These are phyloP conservation scores for Oryzias sinensis DNA, from an alignment of 2,797 vertebrate genomes.

Conservation along the genomic window DNA sequence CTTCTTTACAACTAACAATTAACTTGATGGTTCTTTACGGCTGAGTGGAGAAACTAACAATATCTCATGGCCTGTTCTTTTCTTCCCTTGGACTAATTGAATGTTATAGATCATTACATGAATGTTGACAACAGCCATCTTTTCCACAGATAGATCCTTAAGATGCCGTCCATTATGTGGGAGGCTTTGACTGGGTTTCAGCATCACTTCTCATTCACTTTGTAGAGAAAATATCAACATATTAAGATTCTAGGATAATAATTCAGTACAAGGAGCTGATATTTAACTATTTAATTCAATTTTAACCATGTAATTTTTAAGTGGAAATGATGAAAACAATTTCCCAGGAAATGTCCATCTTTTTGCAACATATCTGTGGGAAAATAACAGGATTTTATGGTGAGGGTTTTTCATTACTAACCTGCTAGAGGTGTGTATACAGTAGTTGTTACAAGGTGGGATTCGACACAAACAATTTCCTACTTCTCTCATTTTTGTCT, in stretches of 20 bases:
- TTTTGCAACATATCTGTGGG: background rate
- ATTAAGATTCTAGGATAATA: background rate
- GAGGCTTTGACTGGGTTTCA: background rate
- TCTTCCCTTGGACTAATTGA: constrained; percentile 3
- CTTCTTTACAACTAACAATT: background rate
- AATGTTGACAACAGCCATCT: constrained; percentile 1
- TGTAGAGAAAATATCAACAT: background rate
- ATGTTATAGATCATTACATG: constrained; percentile 14
- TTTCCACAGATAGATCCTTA: background rate
- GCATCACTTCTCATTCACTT: background rate
- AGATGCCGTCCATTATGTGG: background rate
- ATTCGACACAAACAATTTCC: constrained; percentile 19
- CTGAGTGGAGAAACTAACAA: constrained; percentile 8
- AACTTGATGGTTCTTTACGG: background rate
- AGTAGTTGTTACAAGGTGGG: constrained; percentile 6
- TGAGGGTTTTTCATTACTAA: no score
- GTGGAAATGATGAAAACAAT: background rate
- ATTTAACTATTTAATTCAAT: background rate
- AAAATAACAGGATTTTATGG: no score
- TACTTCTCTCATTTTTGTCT: constrained; percentile 7
- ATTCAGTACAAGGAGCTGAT: no score
- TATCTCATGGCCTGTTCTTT: constrained; percentile 5
- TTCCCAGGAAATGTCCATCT: no score
- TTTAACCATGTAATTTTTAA: background rate
- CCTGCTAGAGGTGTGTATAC: constrained; percentile 15